Evolutionary conservation across 2,797 vertebrate genomes (phyloP).

Genomic region (Tokudaia tokunoshimensis): DNA sequence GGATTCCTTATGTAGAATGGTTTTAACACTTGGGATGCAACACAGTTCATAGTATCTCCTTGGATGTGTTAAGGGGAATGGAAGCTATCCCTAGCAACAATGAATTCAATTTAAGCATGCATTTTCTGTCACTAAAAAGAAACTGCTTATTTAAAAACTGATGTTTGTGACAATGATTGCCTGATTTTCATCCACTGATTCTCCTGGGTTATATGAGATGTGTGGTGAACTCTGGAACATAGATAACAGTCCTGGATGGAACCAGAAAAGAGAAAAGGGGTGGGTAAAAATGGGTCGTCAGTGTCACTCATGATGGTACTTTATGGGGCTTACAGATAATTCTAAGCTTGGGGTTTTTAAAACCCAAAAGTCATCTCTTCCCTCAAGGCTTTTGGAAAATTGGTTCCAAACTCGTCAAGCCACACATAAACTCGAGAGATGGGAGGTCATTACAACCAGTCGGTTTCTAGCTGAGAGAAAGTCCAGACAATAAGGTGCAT

Average conservation of each 20-base stretch:
- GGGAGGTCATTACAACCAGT: conserved; percentile 44
- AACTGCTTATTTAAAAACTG: neutral
- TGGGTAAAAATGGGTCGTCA: neutral
- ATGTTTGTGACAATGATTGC: neutral
- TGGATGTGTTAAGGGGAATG: conserved; percentile 9
- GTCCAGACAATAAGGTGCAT: conserved; percentile 60
- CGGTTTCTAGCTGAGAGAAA: conserved; percentile 55
- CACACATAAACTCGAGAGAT: conserved; percentile 57
- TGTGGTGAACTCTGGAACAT: neutral
- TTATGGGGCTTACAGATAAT: neutral
- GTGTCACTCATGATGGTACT: neutral
- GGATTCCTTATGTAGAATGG: neutral
- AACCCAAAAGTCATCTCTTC: conserved; percentile 44
- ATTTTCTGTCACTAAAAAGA: conserved; percentile 23
- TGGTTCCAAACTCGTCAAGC: conserved; percentile 68
- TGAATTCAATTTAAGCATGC: neutral
- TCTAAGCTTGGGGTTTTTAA: neutral
- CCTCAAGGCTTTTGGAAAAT: conserved; percentile 45
- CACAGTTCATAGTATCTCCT: neutral
- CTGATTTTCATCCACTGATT: conserved; percentile 5
- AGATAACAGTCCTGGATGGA: neutral
- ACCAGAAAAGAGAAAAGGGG: neutral
- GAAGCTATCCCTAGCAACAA: neutral
- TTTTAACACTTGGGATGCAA: neutral
- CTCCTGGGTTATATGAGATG: neutral